Percentiles rank a stretch among this genome's conserved stretches.
Evolutionary conservation across 2,113 vertebrate species (phyloP).

Genomic region (Columba livia): DNA sequence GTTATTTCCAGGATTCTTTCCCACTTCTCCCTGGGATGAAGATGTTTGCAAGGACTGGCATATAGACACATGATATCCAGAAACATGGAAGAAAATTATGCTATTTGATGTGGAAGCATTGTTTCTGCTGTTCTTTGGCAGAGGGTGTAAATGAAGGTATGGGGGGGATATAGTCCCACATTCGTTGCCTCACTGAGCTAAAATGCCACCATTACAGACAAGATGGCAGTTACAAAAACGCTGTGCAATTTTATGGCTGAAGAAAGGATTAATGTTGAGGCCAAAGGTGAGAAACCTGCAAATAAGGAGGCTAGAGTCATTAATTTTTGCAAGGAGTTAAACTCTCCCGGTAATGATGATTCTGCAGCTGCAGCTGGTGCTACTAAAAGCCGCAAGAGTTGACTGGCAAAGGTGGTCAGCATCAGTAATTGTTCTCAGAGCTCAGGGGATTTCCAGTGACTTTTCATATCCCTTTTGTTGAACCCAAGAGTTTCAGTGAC

Average conservation of each 20-base stretch:
- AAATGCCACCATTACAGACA: not conserved
- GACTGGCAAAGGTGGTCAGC: not conserved
- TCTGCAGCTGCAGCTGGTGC: not conserved
- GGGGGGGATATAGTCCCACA: not conserved
- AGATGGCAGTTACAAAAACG: not conserved
- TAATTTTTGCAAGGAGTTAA: not conserved
- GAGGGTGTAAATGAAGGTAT: not conserved
- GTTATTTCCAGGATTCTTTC: not conserved
- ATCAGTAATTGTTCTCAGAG: not conserved
- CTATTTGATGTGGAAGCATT: not conserved
- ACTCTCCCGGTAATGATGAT: not conserved
- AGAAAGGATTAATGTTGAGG: not conserved
- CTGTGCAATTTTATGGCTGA: not conserved
- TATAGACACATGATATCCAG: no score
- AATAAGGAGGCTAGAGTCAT: not conserved
- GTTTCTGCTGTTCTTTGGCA: not conserved
- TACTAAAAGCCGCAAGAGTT: fast-evolving
- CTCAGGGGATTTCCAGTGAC: not conserved
- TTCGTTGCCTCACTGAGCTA: not conserved
- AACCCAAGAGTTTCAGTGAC: not conserved
- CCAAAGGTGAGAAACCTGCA: not conserved
- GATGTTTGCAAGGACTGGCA: not conserved
- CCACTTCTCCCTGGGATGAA: fast-evolving
- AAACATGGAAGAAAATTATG: not conserved
- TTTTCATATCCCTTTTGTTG: not conserved